Base-by-base conservation (phyloP, 1,140 invertebrate genomes). In the Chrysopa pallens region DNA sequence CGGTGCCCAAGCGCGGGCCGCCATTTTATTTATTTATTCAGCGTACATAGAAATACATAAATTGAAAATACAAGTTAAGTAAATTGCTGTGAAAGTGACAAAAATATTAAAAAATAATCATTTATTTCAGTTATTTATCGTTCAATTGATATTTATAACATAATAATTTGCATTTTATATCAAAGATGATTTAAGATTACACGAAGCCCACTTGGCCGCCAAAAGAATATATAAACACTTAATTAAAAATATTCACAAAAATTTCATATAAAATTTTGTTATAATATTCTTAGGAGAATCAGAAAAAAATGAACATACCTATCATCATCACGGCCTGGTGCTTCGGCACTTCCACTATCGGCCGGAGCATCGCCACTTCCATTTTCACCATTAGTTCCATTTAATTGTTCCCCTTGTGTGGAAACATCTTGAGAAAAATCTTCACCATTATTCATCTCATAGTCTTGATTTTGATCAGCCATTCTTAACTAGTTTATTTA, bases 361-460 rank as follows among this genome's bases (percentile, higher is more conserved):
- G 68, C 63, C 43, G 63, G 65, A 44, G 59, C 63, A 54, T 72
- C 73, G 53, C 70, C 73, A 52, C 70, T 72, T 59, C 71, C 73
- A 48, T 69, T 66, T 49, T 68, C 68, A 45, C 62, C 63, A 54
- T 67, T 70, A 53, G 56, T 53, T 40, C 69, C 69, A 56, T 71
- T 72, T 54, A 72, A 61, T 57, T 64, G 11, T 46, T 57, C 50
- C 39, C 49, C 52, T 48, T 54, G 47, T 7, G 56, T 46, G 27
- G 68, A 68, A 52, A 78, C 70, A 56, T 78, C 75, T 69, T 76
- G 70, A 54, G 75, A 75, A 63, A 78, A 78, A 59, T 78, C 75
- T 61, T 77, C 74, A 46, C 68, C 65, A 51, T 70, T 70, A 47
- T 59, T 59, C 61, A 64, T 64, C 14, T 50, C 45, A 50, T 51